Conservation (phyloP, 2,888 invertebrate genomes). For the Torymus tubicola region DNA sequence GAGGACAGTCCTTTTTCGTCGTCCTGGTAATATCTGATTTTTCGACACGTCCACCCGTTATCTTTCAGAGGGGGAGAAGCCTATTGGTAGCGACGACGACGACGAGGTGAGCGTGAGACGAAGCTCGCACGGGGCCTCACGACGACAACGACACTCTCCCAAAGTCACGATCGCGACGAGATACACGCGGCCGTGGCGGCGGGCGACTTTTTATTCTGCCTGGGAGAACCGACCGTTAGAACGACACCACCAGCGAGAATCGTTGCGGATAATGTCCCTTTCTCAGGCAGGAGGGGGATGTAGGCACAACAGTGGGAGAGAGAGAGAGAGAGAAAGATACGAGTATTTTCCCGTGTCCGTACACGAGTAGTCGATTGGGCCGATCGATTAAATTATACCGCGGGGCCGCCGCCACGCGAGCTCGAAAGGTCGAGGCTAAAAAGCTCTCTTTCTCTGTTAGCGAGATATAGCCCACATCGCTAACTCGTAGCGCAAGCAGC, state of each 20-base stretch:
- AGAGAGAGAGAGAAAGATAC: no score
- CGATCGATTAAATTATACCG: slow-evolving; percentile 46
- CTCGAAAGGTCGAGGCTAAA: neutral
- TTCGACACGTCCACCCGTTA: slow-evolving; percentile 56
- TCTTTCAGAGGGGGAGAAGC: neutral
- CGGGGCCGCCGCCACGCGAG: neutral
- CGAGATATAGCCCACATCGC: slow-evolving; percentile 51
- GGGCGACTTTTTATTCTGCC: slow-evolving; percentile 23
- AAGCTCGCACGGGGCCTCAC: neutral
- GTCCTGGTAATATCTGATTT: slow-evolving; percentile 56
- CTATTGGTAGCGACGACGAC: slow-evolving; percentile 12
- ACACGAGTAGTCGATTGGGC: neutral
- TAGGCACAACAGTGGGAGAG: no score
- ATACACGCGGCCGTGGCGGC: slow-evolving; percentile 29
- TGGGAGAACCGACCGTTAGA: slow-evolving; percentile 22
- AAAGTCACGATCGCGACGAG: slow-evolving; percentile 68
- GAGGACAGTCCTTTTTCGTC: no score
- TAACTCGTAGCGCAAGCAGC: neutral
- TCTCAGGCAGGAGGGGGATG: slow-evolving; percentile 7
- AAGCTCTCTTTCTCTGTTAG: neutral
- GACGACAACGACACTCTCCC: slow-evolving; percentile 30
- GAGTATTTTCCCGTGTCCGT: no score
- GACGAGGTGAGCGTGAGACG: slow-evolving; percentile 41
- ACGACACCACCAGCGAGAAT: slow-evolving; percentile 22
- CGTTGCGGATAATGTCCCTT: slow-evolving; percentile 17